Conservation (phyloP, 2,888 invertebrate species). For the Drosophila trichaetosa region DNA sequence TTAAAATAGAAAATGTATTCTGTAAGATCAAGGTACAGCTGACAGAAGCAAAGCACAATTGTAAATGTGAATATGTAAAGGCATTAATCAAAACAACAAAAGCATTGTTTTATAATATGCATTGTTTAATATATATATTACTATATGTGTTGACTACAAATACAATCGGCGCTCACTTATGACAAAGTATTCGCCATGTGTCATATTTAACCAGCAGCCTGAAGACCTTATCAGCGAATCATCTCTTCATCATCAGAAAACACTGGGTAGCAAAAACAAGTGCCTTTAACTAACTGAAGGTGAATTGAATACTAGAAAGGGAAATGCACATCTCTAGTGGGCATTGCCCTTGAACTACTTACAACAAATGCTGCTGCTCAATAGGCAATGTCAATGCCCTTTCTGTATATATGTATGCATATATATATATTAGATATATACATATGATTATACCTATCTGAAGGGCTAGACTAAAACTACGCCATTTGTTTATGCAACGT, state of each 20-base stretch:
- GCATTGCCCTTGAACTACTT: constrained; percentile 43
- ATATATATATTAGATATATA: not conserved
- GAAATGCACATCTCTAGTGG: constrained; percentile 4
- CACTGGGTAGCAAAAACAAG: not conserved
- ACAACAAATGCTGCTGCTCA: constrained; percentile 11
- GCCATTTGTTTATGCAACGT: constrained; percentile 32
- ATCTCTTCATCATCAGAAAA: not conserved
- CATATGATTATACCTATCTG: not conserved
- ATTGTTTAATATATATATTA: constrained; percentile 12
- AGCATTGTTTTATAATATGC: constrained; percentile 61
- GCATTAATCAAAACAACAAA: constrained; percentile 62
- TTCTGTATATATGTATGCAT: not conserved
- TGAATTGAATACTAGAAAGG: not conserved
- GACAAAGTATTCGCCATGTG: constrained; percentile 50
- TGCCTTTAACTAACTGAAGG: not conserved
- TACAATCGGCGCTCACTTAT: constrained; percentile 40
- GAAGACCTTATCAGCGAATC: constrained; percentile 37
- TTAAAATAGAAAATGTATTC: constrained; percentile 48
- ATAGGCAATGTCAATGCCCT: constrained; percentile 47
- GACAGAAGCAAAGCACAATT: constrained; percentile 48
- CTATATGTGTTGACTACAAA: constrained; percentile 23
- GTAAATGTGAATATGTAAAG: constrained; percentile 16
- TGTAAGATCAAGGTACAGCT: constrained; percentile 74
- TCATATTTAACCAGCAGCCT: constrained; percentile 45
- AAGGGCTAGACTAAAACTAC: constrained; percentile 40